Evolutionary conservation across 2,888 invertebrate species (phyloP).

Genomic region (Pachycephus smyrnensis): DNA sequence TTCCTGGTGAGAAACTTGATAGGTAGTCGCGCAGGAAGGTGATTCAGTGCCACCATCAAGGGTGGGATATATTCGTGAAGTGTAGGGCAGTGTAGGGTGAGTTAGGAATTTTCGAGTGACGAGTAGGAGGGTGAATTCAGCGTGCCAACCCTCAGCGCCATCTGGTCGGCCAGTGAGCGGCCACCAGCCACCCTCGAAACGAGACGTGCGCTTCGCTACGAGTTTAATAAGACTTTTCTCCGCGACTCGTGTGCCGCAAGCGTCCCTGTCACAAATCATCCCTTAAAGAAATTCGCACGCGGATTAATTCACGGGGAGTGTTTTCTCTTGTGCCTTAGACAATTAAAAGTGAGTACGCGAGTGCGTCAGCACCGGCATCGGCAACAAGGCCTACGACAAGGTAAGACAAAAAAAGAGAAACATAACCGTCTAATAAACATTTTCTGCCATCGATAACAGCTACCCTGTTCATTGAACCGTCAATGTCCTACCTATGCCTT

Average conservation of each 20-base stretch:
- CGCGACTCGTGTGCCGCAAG: slow-evolving; percentile 38
- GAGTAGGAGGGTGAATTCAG: slow-evolving; percentile 31
- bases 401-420: not conserved
- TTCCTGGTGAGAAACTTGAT: not conserved
- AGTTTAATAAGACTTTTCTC: not conserved
- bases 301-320: not conserved
- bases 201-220: not conserved
- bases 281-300: not conserved
- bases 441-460: not conserved
- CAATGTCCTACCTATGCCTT: not conserved
- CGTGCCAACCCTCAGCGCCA: slow-evolving; percentile 47
- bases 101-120: not conserved
- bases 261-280: slow-evolving; percentile 9
- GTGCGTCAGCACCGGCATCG: not conserved
- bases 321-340: not conserved
- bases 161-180: slow-evolving; percentile 53
- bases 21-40: slow-evolving; percentile 15
- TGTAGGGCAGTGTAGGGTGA: slow-evolving; percentile 31
- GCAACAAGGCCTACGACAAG: not conserved
- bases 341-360: not conserved
- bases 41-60: slow-evolving; percentile 25
- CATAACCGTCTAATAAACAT: not conserved
- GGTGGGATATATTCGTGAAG: slow-evolving; percentile 19
- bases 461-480: not conserved
- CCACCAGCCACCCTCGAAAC: slow-evolving; percentile 45